phyloP scores from a whole-genome alignment of 2,113 vertebrate species.

The Fulmarus glacialis region DNA sequence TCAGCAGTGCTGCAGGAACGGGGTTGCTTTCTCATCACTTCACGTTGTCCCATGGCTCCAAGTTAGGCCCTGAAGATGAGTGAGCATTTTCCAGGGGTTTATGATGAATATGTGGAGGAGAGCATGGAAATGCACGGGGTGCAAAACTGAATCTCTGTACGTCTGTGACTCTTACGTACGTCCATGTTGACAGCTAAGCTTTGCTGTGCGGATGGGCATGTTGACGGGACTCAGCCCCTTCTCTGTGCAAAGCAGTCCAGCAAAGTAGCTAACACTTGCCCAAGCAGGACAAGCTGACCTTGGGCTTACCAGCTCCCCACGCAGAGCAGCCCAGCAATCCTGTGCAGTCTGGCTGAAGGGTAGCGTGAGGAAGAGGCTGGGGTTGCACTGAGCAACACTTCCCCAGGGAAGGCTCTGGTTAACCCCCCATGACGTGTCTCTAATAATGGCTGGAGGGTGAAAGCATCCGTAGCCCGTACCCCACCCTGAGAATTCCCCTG shows the following conservation, averaged over 20 bases:
- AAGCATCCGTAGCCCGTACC: accelerated
- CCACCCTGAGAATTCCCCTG: slow-evolving; percentile 24
- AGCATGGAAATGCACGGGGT: background rate
- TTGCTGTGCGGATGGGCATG: background rate
- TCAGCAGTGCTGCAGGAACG: background rate
- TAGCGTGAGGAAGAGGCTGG: background rate
- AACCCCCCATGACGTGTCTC: background rate
- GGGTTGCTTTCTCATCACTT: background rate
- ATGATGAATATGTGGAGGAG: background rate
- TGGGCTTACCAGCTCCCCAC: background rate
- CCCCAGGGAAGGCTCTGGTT: background rate
- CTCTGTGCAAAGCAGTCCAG: background rate
- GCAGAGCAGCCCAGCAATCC: background rate
- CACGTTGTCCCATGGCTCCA: background rate
- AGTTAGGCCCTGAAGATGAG: background rate
- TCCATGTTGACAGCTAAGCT: background rate
- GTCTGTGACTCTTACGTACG: accelerated
- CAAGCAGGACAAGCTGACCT: background rate
- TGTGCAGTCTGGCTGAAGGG: background rate
- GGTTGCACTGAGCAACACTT: background rate
- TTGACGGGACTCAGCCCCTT: background rate
- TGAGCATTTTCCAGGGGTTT: background rate
- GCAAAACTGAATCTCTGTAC: background rate
- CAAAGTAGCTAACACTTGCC: background rate
- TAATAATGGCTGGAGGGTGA: background rate